These are phyloP conservation scores for Clavelina lepadiformis DNA, from an alignment of 23 tunicate species.

Conservation along the genomic window DNA sequence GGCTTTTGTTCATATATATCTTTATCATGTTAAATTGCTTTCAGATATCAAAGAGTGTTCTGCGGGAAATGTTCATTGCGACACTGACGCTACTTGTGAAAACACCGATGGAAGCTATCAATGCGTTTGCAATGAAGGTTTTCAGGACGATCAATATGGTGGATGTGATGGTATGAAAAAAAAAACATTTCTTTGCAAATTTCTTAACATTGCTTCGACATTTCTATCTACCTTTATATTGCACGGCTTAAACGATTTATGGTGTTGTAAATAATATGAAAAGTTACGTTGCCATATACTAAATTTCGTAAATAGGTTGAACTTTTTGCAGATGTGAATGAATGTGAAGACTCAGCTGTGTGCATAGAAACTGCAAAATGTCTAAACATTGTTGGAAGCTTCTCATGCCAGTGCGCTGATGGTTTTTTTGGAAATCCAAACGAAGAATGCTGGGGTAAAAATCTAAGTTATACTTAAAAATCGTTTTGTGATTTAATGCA, in stretches of 20 bases:
- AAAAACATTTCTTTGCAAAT: no score
- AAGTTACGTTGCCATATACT: no score
- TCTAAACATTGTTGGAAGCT: conserved; percentile 30
- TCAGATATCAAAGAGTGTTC: conserved; percentile 25
- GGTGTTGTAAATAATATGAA: no score
- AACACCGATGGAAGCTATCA: conserved; percentile 40
- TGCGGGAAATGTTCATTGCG: conserved; percentile 1
- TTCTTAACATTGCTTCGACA: no score
- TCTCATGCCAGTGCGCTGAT: conserved; percentile 23
- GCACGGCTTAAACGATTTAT: no score
- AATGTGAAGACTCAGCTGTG: conserved; percentile 16
- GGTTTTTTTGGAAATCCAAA: conserved; percentile 24
- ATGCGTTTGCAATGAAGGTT: conserved; percentile 16
- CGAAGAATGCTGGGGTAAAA: conserved; percentile 14
- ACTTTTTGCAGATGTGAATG: conserved; percentile 37
- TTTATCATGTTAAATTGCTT: not conserved
- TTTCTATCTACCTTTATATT: no score
- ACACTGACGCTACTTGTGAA: conserved; percentile 5
- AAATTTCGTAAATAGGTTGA: no score
- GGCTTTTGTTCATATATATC: not conserved
- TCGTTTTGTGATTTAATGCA: no score
- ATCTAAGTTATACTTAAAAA: no score
- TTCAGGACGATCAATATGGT: no score
- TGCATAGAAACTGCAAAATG: conserved; percentile 29
- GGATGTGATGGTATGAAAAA: no score